Percentiles rank a stretch among this genome's conserved stretches.
These are phyloP conservation scores for Pseudochaenichthys georgianus DNA, from an alignment of 2,797 vertebrate species.

Conservation along the genomic window DNA sequence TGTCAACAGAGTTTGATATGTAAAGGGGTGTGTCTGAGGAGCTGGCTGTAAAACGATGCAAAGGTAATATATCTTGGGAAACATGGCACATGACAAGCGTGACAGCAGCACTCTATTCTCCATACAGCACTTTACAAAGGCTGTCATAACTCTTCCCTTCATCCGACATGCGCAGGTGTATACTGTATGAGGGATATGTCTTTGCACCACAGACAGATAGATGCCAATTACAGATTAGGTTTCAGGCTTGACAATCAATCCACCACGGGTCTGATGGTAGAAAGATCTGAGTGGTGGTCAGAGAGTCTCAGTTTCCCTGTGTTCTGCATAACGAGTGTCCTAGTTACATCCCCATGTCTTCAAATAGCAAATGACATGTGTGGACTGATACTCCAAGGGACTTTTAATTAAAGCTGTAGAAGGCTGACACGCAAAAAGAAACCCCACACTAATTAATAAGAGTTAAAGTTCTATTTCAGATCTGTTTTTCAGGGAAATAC, in stretches of 20 bases:
- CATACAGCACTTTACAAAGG: conserved; percentile 37
- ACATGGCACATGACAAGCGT: conserved; percentile 23
- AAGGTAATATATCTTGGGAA: conserved; percentile 41
- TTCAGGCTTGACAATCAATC: conserved; percentile 49
- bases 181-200: conserved; percentile 8
- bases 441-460: conserved; percentile 82
- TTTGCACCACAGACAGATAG: conserved; percentile 46
- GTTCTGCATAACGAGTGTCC: conserved; percentile 82
- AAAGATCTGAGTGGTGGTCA: conserved; percentile 64
- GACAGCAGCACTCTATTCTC: conserved; percentile 51
- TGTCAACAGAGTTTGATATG: conserved; percentile 38
- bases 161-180: conserved; percentile 41
- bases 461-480: conserved; percentile 84
- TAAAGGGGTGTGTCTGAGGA: conserved; percentile 32
- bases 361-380: conserved; percentile 85
- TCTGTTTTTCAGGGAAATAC: conserved; percentile 84
- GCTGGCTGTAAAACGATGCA: conserved; percentile 22
- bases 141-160: conserved; percentile 54
- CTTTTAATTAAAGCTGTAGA: conserved; percentile 88
- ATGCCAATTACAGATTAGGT: conserved; percentile 72
- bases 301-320: conserved; percentile 62
- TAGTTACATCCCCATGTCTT: conserved; percentile 78
- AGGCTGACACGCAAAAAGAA: conserved; percentile 77
- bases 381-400: conserved; percentile 81
- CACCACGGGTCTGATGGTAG: conserved; percentile 56